Base-by-base conservation (phyloP, 2,113 vertebrate genomes). In the Sphaerodactylus townsendi region DNA sequence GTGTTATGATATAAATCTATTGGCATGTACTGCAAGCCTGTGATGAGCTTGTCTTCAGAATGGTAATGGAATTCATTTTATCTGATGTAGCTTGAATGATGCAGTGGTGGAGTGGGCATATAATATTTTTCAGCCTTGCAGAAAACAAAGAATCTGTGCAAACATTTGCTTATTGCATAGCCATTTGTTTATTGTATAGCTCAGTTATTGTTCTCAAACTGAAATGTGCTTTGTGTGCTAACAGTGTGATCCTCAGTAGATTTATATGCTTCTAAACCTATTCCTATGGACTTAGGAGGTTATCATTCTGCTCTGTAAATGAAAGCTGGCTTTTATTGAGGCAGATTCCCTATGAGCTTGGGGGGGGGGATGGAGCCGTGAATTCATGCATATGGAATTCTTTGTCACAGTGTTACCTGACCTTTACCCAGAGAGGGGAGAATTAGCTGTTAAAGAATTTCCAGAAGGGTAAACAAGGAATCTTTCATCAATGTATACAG, bases 1-100 rank as follows among this genome's bases (percentile, higher is more conserved):
- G 13, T 64, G 79, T n/a, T 90, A 23, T 46, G 19, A 50, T 72
- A 84, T 21, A 21, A 88, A 89, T 14, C 5, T 53, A 70, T 89
- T 81, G 85, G 80, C 50, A 82, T 11, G 46, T 78, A 71, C 68
- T 83, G 73, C 37, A 87, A 84, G 62, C 33, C 84, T 77, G 44
- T 28, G 69, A 77, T 33, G 56, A 62, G 1, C 59, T 75, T 83
- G 86, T 14, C 77, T 0, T 87, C 46, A 86, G 66, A 39, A 76
- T 88, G 44, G 37, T 76, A 48, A 44, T 46, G 81, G 48, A 5
- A 10, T 8, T 86, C 71, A 46, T 48, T 56, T 13, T 17, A 66
- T 77, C 81, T 91, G 50, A 64, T 84, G 13, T 19, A 85, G 48
- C 19, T 68, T 84, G n/a, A 83, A 84, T 70, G 25, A 48, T 19